Conservation (phyloP, 2,797 vertebrate species). For the Pangasius krempfi region DNA sequence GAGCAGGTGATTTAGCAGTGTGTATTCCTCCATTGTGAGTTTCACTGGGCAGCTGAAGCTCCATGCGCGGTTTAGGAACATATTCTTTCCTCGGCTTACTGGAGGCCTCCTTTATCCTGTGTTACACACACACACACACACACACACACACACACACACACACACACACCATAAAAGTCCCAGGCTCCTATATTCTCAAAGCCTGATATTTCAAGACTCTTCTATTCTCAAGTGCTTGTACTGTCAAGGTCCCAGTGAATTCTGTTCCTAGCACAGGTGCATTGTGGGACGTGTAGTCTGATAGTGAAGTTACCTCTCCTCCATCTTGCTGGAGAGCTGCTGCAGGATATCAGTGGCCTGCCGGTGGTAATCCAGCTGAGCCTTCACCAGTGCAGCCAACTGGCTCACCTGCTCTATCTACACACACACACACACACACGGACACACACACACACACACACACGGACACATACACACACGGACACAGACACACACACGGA, state of each 20-base stretch:
- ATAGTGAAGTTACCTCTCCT: constrained; percentile 79
- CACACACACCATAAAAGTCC: background rate
- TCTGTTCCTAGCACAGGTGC: background rate
- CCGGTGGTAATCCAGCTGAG: constrained; percentile 95
- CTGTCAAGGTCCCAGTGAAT: background rate
- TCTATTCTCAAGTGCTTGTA: background rate
- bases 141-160: constrained; percentile 24
- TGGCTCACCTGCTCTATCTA: constrained; percentile 98
- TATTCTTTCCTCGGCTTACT: constrained; percentile 88
- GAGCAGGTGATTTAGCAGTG: constrained; percentile 84
- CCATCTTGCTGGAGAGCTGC: constrained; percentile 88
- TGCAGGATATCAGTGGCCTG: constrained; percentile 92
- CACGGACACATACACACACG: constrained; percentile 2
- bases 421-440: constrained; percentile 34
- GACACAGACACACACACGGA: constrained; percentile 45
- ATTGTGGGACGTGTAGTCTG: constrained; percentile 19
- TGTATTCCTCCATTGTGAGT: constrained; percentile 90
- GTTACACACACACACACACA: constrained; percentile 36
- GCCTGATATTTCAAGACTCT: background rate
- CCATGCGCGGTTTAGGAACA: constrained; percentile 88
- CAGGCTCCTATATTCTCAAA: background rate
- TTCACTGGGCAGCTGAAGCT: constrained; percentile 80
- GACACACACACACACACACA: no score
- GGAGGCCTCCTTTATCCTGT: constrained; percentile 89
- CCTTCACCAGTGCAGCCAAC: constrained; percentile 91